Percentiles rank a stretch among this genome's conserved stretches.
These are phyloP conservation scores for Orthonyx spaldingii DNA, from an alignment of 2,113 vertebrate species.

Conservation along the genomic window DNA sequence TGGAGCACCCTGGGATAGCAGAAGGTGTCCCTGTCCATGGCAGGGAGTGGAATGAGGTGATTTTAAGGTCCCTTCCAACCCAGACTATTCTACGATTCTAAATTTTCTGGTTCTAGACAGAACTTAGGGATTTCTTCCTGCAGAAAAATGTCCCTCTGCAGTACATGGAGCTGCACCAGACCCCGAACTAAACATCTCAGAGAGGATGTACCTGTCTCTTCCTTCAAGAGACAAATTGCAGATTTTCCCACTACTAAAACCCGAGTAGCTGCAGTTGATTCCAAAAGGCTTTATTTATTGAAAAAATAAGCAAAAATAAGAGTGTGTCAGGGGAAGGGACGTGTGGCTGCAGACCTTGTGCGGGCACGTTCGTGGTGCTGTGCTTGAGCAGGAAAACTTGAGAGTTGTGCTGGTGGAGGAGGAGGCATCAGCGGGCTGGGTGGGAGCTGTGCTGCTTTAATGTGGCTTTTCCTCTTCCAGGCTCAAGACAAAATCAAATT, in stretches of 20 bases:
- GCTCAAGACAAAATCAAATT: constrained; percentile 89
- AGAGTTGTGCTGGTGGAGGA: background rate
- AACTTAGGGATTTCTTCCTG: background rate
- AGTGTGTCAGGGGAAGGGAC: background rate
- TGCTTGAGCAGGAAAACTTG: background rate
- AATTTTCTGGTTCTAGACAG: background rate
- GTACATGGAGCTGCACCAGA: background rate
- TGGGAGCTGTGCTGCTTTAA: constrained; percentile 45
- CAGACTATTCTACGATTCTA: background rate
- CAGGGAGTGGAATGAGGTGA: background rate
- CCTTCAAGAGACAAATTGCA: background rate
- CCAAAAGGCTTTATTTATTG: constrained; percentile 48
- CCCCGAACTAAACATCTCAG: background rate
- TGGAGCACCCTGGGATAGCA: background rate
- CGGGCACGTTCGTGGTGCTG: background rate
- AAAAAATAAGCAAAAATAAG: constrained; percentile 49
- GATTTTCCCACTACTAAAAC: background rate
- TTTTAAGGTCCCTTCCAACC: background rate
- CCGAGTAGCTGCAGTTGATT: background rate
- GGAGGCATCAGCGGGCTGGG: background rate
- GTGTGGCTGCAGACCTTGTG: background rate
- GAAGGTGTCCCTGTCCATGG: background rate
- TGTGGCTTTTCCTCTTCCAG: constrained; percentile 81
- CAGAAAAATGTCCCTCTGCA: background rate
- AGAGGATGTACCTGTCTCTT: background rate